Evolutionary conservation across 2,888 invertebrate genomes (phyloP).

Genomic region (Ferrisia virgata): DNA sequence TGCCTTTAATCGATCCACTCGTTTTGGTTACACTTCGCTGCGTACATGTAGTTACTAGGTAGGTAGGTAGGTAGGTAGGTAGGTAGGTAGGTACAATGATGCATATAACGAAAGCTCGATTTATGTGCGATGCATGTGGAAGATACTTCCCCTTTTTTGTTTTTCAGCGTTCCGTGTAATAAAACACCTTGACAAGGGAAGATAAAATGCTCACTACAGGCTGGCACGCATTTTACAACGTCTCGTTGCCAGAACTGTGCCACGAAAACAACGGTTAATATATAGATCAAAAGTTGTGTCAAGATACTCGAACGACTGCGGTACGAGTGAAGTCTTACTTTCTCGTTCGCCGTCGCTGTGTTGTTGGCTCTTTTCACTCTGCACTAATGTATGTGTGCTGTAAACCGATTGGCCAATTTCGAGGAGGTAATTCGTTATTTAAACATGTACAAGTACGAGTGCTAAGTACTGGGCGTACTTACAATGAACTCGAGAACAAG

Average conservation of each 20-base stretch:
- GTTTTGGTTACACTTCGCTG: too few relatives aligned
- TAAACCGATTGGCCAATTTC: neutral
- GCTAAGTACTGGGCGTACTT: too few relatives aligned
- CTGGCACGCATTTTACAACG: neutral
- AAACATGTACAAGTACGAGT: neutral
- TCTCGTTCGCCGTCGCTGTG: neutral
- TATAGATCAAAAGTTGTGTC: slow-evolving; percentile 32
- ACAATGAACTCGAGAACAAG: too few relatives aligned
- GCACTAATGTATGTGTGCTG: neutral
- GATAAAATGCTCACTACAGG: neutral
- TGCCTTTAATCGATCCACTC: too few relatives aligned
- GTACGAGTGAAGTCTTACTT: neutral
- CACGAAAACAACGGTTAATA: slow-evolving; percentile 17
- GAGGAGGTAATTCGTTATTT: slow-evolving; percentile 13
- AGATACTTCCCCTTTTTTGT: neutral
- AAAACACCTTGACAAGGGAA: neutral
- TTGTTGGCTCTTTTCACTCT: neutral
- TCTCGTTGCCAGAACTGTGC: neutral
- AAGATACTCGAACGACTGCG: slow-evolving; percentile 17
- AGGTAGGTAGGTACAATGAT: too few relatives aligned
- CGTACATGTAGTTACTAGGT: too few relatives aligned
- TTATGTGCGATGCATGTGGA: neutral
- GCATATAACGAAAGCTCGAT: too few relatives aligned
- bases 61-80: too few relatives aligned
- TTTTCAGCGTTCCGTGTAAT: neutral